Conservation (phyloP, 2,113 vertebrate genomes). For the Campylomormyrus numenius region DNA sequence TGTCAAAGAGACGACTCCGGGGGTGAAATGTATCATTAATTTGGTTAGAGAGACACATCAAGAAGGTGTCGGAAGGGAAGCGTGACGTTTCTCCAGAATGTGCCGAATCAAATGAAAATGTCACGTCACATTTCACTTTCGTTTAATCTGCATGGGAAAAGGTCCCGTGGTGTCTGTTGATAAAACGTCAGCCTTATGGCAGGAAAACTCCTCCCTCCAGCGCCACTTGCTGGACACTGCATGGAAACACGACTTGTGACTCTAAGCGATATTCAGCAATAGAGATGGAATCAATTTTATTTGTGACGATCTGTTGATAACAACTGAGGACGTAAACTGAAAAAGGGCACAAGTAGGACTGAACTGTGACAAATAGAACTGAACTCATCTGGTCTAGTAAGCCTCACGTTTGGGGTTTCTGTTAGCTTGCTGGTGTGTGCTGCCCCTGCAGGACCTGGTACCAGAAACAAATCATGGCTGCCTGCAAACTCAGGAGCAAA, state of each 20-base stretch:
- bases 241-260: neutral
- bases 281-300: neutral
- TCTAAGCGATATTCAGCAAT: neutral
- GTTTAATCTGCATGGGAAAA: neutral
- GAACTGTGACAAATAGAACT: neutral
- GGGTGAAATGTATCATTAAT: slow-evolving; percentile 16
- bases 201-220: neutral
- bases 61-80: neutral
- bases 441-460: neutral
- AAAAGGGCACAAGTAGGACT: neutral
- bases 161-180: neutral
- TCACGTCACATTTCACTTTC: neutral
- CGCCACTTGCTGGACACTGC: too few relatives aligned
- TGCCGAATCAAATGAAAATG: slow-evolving; percentile 15
- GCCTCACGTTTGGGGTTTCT: neutral
- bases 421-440: neutral
- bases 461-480: neutral
- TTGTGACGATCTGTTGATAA: neutral
- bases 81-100: neutral
- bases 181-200: neutral
- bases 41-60: neutral
- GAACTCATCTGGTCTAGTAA: neutral
- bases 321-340: neutral
- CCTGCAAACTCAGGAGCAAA: neutral
- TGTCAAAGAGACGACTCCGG: slow-evolving; percentile 1